These are phyloP conservation scores for Gymnorhina tibicen DNA, from an alignment of 2,113 vertebrate genomes.

Conservation along the genomic window DNA sequence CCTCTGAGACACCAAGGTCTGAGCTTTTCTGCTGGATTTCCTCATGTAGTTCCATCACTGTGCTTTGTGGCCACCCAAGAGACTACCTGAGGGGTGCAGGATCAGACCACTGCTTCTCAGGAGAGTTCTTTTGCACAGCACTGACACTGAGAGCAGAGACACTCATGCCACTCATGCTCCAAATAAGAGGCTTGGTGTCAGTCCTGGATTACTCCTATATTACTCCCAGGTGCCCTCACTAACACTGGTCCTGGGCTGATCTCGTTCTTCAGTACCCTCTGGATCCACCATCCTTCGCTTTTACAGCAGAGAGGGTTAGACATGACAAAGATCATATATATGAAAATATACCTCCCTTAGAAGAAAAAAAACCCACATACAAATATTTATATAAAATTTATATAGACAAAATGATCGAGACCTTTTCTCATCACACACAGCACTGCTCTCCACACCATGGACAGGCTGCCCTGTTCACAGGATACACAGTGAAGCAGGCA, in stretches of 20 bases:
- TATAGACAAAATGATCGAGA: not conserved
- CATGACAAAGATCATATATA: not conserved
- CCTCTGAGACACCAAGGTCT: not conserved
- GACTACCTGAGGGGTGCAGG: not conserved
- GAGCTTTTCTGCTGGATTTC: not conserved
- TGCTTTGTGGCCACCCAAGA: not conserved
- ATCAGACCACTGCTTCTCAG: not conserved
- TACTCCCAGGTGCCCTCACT: not conserved
- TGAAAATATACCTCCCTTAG: not conserved
- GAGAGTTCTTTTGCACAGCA: not conserved
- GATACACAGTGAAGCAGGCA: not conserved
- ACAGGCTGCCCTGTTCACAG: not conserved
- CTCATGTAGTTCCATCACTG: not conserved
- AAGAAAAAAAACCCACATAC: not conserved
- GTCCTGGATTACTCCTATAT: not conserved
- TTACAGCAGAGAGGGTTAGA: not conserved
- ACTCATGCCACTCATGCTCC: not conserved
- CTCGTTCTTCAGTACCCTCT: not conserved
- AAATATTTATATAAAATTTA: not conserved
- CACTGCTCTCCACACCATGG: not conserved
- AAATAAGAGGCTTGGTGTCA: not conserved
- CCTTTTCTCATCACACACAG: not conserved
- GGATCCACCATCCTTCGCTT: not conserved
- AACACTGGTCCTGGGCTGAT: not conserved
- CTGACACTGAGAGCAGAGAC: not conserved